Evolutionary conservation across 1,140 invertebrate genomes (phyloP).

Genomic region (Penaeus indicus): DNA sequence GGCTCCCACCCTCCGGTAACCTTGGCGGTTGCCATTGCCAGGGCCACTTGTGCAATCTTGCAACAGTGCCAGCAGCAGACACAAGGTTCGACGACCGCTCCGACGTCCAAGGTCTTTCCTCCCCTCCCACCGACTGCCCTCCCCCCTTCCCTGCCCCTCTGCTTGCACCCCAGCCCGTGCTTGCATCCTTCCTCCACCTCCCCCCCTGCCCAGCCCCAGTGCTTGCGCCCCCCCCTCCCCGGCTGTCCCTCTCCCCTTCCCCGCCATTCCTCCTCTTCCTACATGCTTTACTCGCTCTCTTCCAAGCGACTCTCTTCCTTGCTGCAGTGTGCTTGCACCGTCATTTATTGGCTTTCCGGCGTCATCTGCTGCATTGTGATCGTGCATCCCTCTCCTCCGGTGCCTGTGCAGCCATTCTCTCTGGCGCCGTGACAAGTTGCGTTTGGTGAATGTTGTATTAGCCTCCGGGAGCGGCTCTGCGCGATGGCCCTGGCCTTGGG

Average conservation of each 20-base stretch:
- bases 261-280: neutral
- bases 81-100: conserved; percentile 48
- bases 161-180: neutral
- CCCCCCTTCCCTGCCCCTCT: conserved; percentile 19
- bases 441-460: too few relatives aligned
- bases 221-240: neutral
- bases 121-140: conserved; percentile 22
- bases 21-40: conserved; percentile 24
- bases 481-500: too few relatives aligned
- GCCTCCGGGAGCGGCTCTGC: too few relatives aligned
- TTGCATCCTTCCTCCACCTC: neutral
- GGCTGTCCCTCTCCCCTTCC: too few relatives aligned
- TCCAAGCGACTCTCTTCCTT: neutral
- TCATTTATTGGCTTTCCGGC: conserved; percentile 36
- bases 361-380: conserved; percentile 13
- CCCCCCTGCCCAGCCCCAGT: neutral
- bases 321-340: neutral
- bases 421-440: too few relatives aligned
- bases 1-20: neutral
- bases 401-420: too few relatives aligned
- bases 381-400: too few relatives aligned
- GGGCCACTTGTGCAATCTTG: conserved; percentile 50
- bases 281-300: neutral
- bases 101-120: conserved; percentile 11
- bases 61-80: conserved; percentile 53